Percentiles rank a stretch among this genome's conserved stretches.
These are phyloP conservation scores for Pterocles burchelli DNA, from an alignment of 2,113 vertebrate genomes.

Conservation along the genomic window DNA sequence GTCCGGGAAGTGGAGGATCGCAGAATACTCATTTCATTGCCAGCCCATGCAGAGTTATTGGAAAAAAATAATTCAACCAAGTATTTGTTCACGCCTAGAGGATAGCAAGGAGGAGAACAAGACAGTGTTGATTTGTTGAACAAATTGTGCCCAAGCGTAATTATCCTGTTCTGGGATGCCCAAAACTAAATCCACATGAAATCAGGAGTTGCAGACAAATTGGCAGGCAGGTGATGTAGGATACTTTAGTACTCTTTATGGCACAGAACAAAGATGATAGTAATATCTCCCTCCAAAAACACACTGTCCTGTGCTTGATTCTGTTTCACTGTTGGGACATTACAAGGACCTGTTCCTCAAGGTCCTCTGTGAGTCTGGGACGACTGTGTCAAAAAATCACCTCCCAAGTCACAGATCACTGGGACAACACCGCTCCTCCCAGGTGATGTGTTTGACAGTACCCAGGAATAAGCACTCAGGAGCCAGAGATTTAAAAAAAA, in stretches of 20 bases:
- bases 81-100: not conserved
- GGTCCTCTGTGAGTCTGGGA: not conserved
- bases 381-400: not conserved
- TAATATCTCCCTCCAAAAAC: not conserved
- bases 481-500: not conserved
- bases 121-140: not conserved
- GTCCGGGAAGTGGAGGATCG: not conserved
- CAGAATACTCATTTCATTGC: not conserved
- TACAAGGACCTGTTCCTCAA: not conserved
- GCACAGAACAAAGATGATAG: not conserved
- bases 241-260: fast-evolving
- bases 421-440: not conserved
- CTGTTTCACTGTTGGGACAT: not conserved
- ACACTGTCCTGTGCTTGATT: not conserved
- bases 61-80: not conserved
- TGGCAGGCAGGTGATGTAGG: not conserved
- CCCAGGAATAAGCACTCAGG: not conserved
- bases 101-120: not conserved
- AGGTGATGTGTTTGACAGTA: not conserved
- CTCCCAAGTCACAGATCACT: not conserved
- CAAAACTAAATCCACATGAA: not conserved
- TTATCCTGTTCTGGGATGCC: not conserved
- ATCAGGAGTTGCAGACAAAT: not conserved
- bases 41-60: not conserved
- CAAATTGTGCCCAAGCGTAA: not conserved